These are phyloP conservation scores for Neoniphon sammara DNA, from an alignment of 2,797 vertebrate genomes.

Conservation along the genomic window DNA sequence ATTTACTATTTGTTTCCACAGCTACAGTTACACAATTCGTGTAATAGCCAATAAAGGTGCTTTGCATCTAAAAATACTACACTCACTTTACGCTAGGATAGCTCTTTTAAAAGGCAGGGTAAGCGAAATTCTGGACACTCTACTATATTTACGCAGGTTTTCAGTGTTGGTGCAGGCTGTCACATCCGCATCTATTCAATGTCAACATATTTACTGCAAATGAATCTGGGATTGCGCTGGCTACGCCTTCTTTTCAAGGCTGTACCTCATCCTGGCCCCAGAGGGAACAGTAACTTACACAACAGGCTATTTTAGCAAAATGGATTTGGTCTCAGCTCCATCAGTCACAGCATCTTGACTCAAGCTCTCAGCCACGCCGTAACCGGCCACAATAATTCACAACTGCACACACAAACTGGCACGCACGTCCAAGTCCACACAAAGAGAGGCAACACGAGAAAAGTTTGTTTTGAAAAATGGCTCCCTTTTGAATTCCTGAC, in stretches of 20 bases:
- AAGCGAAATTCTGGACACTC: too few relatives aligned
- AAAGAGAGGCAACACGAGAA: conserved; percentile 35
- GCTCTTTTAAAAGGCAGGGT: too few relatives aligned
- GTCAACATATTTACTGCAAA: neutral
- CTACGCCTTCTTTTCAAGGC: neutral
- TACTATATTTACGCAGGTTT: too few relatives aligned
- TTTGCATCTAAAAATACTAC: too few relatives aligned
- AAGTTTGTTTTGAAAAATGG: conserved; percentile 9
- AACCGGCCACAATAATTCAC: conserved; percentile 30
- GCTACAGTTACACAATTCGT: too few relatives aligned
- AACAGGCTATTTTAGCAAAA: conserved; percentile 10
- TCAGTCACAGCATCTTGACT: neutral
- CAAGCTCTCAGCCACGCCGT: conserved; percentile 13
- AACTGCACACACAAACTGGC: conserved; percentile 13
- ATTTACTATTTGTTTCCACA: too few relatives aligned
- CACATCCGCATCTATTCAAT: too few relatives aligned
- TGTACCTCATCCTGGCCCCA: neutral
- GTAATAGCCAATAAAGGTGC: too few relatives aligned
- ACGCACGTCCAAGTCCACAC: conserved; percentile 16
- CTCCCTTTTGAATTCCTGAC: conserved; percentile 33
- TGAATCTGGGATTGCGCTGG: neutral
- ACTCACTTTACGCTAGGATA: too few relatives aligned
- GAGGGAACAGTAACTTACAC: neutral
- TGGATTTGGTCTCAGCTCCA: neutral
- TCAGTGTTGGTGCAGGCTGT: too few relatives aligned